Base-by-base conservation (phyloP, 2,888 invertebrate species). In the Parnassius glacialis region DNA sequence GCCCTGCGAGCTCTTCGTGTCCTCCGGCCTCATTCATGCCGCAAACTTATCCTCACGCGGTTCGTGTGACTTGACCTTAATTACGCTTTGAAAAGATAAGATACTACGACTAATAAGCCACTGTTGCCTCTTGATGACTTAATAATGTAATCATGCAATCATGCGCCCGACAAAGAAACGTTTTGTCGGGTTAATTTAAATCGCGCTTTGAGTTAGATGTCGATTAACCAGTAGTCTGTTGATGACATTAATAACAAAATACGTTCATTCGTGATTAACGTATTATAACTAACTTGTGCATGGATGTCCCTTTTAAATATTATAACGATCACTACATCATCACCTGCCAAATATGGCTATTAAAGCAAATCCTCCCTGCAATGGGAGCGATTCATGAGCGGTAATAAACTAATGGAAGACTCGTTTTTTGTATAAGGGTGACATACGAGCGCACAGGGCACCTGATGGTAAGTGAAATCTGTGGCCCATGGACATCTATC, bases 111-210 rank as follows among this genome's bases (percentile, higher is more conserved):
- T 68, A 63, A 69, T 66, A 47, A 61, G 58, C 54, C 41, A 43
- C 56, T 52, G 53, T 51, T 47, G 48, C 41, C 61, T 54, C 53
- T 47, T 57, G 71, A 72, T 74, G 79, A 72, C 74, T 74, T 78
- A 76, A 80, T 76, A 71, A 76, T 75, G 75, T 73, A 76, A 78
- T 80, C 77, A 73, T 75, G 75, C 76, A 78, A 82, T 73, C 68
- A 70, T 67, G 13, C 47, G 52, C 42, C 47, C 9, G 51, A 54
- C 12, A 11, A 20, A 11, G 44, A 1, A 12, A 20, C 20, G 34
- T 34, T 7, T 34, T 34, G 34, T 34, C 7, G 1, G 45, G n/a
- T 45, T 45, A n/a, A 45, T 45, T 45, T 11, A 45, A 45, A n/a
- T 45, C 3, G 45, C 45, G 45, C 45, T 48, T 55, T 60, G 54